phyloP scores from a whole-genome alignment of 2,888 invertebrate species.

The Limnephilus rhombicus region DNA sequence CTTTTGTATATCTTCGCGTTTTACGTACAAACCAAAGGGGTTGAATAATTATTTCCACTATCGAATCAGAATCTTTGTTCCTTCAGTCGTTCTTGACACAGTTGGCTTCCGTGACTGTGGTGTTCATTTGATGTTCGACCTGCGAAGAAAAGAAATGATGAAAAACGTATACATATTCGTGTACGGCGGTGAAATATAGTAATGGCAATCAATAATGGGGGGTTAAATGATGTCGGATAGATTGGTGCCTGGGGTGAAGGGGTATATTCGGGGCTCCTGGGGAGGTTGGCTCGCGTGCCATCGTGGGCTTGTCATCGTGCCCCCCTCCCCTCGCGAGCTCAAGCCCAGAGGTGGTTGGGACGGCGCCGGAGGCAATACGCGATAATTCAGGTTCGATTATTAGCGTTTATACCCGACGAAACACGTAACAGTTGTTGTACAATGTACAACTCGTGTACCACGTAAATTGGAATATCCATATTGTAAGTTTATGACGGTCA shows the following conservation, averaged over 20 bases:
- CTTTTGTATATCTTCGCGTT: not conserved
- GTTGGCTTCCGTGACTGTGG: constrained; percentile 64
- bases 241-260: constrained; percentile 56
- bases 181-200: constrained; percentile 75
- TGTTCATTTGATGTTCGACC: constrained; percentile 65
- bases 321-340: constrained; percentile 49
- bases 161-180: constrained; percentile 60
- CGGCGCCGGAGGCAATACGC: constrained; percentile 58
- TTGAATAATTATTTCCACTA: constrained; percentile 54
- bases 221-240: constrained; percentile 65
- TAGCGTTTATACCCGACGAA: constrained; percentile 43
- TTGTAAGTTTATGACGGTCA: constrained; percentile 34
- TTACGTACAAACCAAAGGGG: not conserved
- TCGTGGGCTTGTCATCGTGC: constrained; percentile 62
- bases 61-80: constrained; percentile 59
- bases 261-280: constrained; percentile 47
- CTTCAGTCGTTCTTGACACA: constrained; percentile 61
- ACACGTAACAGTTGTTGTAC: constrained; percentile 49
- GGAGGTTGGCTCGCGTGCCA: constrained; percentile 61
- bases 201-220: constrained; percentile 78
- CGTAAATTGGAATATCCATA: constrained; percentile 46
- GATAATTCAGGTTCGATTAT: constrained; percentile 61
- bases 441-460: constrained; percentile 34
- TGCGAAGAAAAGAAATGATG: constrained; percentile 63
- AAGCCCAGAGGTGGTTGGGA: constrained; percentile 45